Evolutionary conservation across 2,888 invertebrate species (phyloP).

Genomic region (Penaeus monodon): DNA sequence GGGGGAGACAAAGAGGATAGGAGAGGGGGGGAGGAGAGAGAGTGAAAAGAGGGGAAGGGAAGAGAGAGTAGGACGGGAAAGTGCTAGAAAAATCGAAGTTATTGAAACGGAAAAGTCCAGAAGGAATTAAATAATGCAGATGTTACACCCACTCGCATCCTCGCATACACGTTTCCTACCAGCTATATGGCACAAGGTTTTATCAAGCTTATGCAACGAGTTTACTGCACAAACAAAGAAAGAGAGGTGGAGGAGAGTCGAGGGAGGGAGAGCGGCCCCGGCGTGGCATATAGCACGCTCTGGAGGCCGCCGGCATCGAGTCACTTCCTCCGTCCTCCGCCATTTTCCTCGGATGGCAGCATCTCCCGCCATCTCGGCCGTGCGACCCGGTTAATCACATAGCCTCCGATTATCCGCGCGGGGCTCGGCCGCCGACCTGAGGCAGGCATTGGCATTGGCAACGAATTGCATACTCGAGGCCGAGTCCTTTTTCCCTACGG

Average conservation of each 20-base stretch:
- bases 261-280: neutral
- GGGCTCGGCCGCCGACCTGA: neutral
- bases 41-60: no score
- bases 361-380: slow-evolving; percentile 40
- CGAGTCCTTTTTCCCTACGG: no score
- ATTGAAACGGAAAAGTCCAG: no score
- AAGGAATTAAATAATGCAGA: no score
- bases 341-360: slow-evolving; percentile 55
- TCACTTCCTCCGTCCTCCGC: slow-evolving; percentile 39
- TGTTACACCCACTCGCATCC: neutral
- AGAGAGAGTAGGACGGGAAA: no score
- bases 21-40: no score
- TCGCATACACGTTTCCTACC: neutral
- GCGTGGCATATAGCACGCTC: neutral
- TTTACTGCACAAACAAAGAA: neutral
- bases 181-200: neutral
- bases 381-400: slow-evolving; percentile 20
- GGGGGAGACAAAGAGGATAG: no score
- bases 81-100: no score
- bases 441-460: no score
- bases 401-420: neutral
- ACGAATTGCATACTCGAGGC: no score
- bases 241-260: neutral
- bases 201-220: neutral
- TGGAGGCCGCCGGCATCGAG: slow-evolving; percentile 44